These are phyloP conservation scores for Hiodon alosoides DNA, from an alignment of 2,113 vertebrate genomes.

Conservation along the genomic window DNA sequence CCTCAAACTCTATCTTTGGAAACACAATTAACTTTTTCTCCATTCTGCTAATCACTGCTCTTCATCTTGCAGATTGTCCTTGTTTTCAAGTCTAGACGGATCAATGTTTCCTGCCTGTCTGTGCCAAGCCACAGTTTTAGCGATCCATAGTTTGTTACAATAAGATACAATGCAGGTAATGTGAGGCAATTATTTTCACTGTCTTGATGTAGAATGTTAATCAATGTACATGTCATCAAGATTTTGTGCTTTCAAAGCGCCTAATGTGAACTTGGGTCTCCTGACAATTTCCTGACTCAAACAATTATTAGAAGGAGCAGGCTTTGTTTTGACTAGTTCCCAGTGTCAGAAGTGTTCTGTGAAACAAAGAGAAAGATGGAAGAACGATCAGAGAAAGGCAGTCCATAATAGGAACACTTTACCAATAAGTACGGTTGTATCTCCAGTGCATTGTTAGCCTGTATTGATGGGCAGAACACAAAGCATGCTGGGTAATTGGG, in stretches of 20 bases:
- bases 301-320: constrained; percentile 22
- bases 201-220: constrained; percentile 24
- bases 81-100: constrained; percentile 9
- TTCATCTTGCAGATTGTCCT: constrained; percentile 4
- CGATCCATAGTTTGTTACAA: constrained; percentile 22
- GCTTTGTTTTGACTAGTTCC: constrained; percentile 34
- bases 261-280: constrained; percentile 21
- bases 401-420: constrained; percentile 3
- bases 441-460: constrained; percentile 26
- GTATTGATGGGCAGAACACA: constrained; percentile 1
- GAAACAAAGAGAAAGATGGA: constrained; percentile 14
- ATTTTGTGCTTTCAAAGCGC: constrained; percentile 13
- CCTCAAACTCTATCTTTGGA: not conserved
- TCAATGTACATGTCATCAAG: constrained; percentile 27
- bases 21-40: constrained; percentile 6
- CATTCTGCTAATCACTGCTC: constrained; percentile 23
- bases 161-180: constrained; percentile 25
- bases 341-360: not conserved
- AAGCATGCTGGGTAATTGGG: constrained; percentile 8
- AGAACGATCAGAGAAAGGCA: constrained; percentile 11
- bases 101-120: constrained; percentile 27
- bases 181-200: constrained; percentile 28
- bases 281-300: constrained; percentile 15
- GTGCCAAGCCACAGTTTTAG: not conserved
- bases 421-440: not conserved